phyloP scores from a whole-genome alignment of 1,140 invertebrate species.

The Ephestia elutella region DNA sequence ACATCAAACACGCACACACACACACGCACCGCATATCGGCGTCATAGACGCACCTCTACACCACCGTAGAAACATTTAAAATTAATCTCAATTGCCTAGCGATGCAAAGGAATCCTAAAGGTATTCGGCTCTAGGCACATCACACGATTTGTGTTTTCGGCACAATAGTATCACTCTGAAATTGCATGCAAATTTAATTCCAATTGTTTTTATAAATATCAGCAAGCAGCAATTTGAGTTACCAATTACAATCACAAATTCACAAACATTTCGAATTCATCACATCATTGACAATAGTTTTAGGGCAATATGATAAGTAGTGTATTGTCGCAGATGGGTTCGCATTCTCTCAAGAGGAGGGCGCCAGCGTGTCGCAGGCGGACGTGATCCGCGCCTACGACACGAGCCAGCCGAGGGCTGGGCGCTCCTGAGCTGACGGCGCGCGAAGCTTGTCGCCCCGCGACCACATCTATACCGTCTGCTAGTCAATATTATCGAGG shows the following conservation, averaged over 20 bases:
- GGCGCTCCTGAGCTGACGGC: constrained; percentile 77
- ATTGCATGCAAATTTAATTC: not conserved
- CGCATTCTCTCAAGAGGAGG: constrained; percentile 99
- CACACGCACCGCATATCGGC: constrained; percentile 15
- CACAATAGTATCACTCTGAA: not conserved
- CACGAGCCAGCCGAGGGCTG: constrained; percentile 89
- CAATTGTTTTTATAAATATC: not conserved
- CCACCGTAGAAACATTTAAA: constrained; percentile 16
- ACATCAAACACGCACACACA: constrained; percentile 13
- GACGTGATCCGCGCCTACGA: constrained; percentile 95
- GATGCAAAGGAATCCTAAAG: constrained; percentile 4
- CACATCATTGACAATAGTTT: not conserved
- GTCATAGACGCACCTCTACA: constrained; percentile 17
- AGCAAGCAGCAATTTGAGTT: not conserved
- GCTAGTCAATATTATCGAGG: constrained; percentile 7
- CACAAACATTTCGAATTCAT: not conserved
- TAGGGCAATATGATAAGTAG: not conserved
- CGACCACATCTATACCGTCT: constrained; percentile 11
- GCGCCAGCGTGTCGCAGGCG: constrained; percentile 93
- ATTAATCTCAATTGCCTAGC: constrained; percentile 6
- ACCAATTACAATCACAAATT: not conserved
- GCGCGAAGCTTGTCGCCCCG: constrained; percentile 2
- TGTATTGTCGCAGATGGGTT: constrained; percentile 88
- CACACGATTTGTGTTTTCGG: not conserved
- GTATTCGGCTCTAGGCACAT: not conserved